Conservation (phyloP, 2,797 vertebrate genomes). For the Neosilurus hyrtlii region DNA sequence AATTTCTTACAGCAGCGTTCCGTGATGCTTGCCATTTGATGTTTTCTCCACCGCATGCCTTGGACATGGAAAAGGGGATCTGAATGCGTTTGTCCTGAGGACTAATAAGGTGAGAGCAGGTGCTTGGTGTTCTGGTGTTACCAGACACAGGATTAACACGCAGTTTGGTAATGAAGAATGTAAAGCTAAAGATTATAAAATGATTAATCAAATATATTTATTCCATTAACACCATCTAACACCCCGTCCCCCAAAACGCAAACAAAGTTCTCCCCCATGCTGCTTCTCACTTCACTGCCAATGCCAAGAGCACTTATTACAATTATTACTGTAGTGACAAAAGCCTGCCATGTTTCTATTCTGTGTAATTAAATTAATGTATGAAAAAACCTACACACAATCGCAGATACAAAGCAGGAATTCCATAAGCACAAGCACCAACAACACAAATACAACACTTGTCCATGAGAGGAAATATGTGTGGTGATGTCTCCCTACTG, state of each 20-base stretch:
- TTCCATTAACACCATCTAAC: slow-evolving; percentile 1
- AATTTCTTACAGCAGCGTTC: slow-evolving; percentile 67
- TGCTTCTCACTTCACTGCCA: slow-evolving; percentile 28
- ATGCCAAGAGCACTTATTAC: slow-evolving; percentile 32
- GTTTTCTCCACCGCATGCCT: slow-evolving; percentile 42
- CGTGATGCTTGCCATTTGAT: slow-evolving; percentile 53
- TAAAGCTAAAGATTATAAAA: slow-evolving; percentile 35
- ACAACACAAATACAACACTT: slow-evolving; percentile 38
- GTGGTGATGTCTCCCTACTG: slow-evolving; percentile 33
- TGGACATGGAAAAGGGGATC: slow-evolving; percentile 43
- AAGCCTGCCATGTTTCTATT: slow-evolving; percentile 47
- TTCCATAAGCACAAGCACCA: slow-evolving; percentile 31
- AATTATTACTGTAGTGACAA: slow-evolving; percentile 48
- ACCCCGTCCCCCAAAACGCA: neutral
- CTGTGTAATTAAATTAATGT: slow-evolving; percentile 45
- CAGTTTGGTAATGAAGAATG: slow-evolving; percentile 38
- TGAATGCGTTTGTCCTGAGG: slow-evolving; percentile 31
- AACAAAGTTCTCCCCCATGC: no score
- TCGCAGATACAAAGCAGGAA: slow-evolving; percentile 31
- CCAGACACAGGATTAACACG: slow-evolving; percentile 6
- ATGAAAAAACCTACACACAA: slow-evolving; percentile 45
- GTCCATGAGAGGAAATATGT: slow-evolving; percentile 34
- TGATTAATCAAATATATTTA: slow-evolving; percentile 51
- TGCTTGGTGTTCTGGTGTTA: slow-evolving; percentile 26
- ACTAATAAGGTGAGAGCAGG: slow-evolving; percentile 47